These are phyloP conservation scores for human (Homo sapiens) DNA, from an alignment of 2,113 vertebrate species.

Conservation along the genomic window GRCh38 chr6:153092501-153093000, in stretches of 20 bases:
- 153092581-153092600: background rate
- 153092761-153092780: slow-evolving; percentile 49
- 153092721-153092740: slow-evolving; percentile 52
- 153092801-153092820: slow-evolving; percentile 40
- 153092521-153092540: background rate
- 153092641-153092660: slow-evolving; percentile 27
- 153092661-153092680: slow-evolving; percentile 7
- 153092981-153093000: background rate
- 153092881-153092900: slow-evolving; percentile 42
- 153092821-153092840: slow-evolving; percentile 54
- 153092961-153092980: background rate
- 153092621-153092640: slow-evolving; percentile 37
- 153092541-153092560: background rate
- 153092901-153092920: background rate
- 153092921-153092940: background rate
- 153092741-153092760: slow-evolving; percentile 47
- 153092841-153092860: slow-evolving; percentile 41
- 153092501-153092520: background rate
- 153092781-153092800: slow-evolving; percentile 37
- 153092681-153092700: slow-evolving; percentile 62
- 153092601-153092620: slow-evolving; percentile 23
- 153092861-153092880: slow-evolving; percentile 42
- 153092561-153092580: background rate
- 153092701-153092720: slow-evolving; percentile 50
- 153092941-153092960: background rate